Evolutionary conservation across 2,113 vertebrate species (phyloP).

Genomic region (Indri indri): DNA sequence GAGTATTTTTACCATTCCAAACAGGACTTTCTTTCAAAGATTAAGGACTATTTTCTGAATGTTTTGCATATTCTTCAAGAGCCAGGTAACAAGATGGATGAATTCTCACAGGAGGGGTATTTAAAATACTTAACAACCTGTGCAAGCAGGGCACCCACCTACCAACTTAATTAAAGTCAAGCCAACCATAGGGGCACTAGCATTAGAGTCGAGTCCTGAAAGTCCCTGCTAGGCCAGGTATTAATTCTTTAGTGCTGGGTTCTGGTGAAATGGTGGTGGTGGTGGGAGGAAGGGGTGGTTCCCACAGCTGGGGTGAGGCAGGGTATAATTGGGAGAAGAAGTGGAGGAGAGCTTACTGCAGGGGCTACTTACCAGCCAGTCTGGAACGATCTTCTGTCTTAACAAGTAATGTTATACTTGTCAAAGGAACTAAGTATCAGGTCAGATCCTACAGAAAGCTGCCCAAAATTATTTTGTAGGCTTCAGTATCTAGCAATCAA

Average conservation of each 20-base stretch:
- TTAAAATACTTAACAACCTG: neutral
- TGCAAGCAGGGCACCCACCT: neutral
- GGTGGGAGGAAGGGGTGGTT: neutral
- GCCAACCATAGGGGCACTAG: neutral
- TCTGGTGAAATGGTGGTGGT: neutral
- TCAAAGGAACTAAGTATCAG: constrained; percentile 10
- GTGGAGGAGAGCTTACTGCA: too few relatives aligned
- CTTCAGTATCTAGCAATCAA: constrained; percentile 8
- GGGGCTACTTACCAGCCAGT: neutral
- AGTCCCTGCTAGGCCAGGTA: neutral
- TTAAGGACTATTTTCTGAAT: neutral
- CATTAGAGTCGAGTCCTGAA: neutral
- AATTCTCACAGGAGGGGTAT: neutral
- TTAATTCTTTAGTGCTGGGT: neutral
- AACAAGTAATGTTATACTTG: neutral
- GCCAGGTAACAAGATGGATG: neutral
- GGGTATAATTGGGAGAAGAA: too few relatives aligned
- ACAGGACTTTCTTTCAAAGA: neutral
- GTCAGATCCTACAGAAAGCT: neutral
- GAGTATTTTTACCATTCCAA: neutral
- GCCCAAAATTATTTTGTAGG: neutral
- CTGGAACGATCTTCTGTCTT: neutral
- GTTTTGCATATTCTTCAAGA: neutral
- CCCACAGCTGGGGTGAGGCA: neutral
- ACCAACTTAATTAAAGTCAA: neutral